A percentile compares a stretch with the other conserved stretches of the same genome.
These are phyloP conservation scores for Oryzias woworae DNA, from an alignment of 2,113 vertebrate species.

Conservation along the genomic window DNA sequence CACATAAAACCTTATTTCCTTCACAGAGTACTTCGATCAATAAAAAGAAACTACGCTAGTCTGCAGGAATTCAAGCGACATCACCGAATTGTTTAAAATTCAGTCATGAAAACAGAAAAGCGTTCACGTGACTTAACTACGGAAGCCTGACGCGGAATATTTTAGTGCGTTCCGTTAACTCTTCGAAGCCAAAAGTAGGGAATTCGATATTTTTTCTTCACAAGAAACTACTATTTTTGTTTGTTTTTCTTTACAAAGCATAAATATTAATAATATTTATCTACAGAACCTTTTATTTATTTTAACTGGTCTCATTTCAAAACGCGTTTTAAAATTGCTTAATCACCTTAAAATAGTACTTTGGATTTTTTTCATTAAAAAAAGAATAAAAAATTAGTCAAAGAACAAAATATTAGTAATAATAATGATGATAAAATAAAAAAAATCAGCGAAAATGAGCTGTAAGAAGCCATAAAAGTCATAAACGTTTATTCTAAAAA, in stretches of 20 bases:
- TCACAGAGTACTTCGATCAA: background rate
- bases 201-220: background rate
- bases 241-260: background rate
- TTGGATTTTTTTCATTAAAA: no score
- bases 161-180: background rate
- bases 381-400: no score
- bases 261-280: background rate
- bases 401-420: no score
- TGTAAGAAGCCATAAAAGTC: no score
- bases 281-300: background rate
- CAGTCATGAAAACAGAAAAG: constrained; percentile 43
- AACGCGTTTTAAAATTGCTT: no score
- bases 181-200: background rate
- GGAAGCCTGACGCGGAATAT: constrained; percentile 64
- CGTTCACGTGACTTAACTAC: constrained; percentile 71
- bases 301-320: background rate
- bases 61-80: background rate
- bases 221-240: no score
- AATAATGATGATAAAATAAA: no score
- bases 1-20: no score
- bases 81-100: background rate
- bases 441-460: no score
- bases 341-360: no score
- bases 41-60: background rate
- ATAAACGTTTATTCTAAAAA: no score